Conservation (phyloP, 2,113 vertebrate genomes). For the Takifugu flavidus region DNA sequence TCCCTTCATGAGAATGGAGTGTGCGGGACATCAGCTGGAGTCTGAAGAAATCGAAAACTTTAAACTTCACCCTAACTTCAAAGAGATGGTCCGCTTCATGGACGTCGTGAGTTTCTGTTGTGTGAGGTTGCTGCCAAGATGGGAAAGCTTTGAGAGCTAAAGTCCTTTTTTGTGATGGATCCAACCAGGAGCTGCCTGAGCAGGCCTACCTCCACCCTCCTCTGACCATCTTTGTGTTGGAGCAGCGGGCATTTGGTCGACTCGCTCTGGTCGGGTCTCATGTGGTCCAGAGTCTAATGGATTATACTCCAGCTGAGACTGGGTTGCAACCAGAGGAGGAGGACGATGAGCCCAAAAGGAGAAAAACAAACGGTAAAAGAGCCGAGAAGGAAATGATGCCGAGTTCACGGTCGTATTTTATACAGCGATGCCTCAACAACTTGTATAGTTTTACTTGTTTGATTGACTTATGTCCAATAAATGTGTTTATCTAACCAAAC, state of each 20-base stretch:
- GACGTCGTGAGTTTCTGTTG: slow-evolving; percentile 79
- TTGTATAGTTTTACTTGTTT: too few species aligned
- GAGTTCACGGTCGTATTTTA: too few species aligned
- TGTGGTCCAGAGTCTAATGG: slow-evolving; percentile 82
- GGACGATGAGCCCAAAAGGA: slow-evolving; percentile 63
- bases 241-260: slow-evolving; percentile 84
- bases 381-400: neutral
- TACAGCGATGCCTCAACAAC: too few species aligned
- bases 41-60: slow-evolving; percentile 86
- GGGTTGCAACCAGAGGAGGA: slow-evolving; percentile 72
- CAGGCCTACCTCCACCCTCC: slow-evolving; percentile 90
- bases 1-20: slow-evolving; percentile 87
- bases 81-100: slow-evolving; percentile 81
- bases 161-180: slow-evolving; percentile 4
- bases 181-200: slow-evolving; percentile 85
- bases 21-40: slow-evolving; percentile 84
- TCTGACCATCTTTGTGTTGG: slow-evolving; percentile 87
- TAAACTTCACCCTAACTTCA: slow-evolving; percentile 86
- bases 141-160: too few species aligned
- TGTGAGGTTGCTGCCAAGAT: too few species aligned
- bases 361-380: slow-evolving; percentile 62
- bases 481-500: too few species aligned
- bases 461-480: too few species aligned
- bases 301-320: slow-evolving; percentile 75
- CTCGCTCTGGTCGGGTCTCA: slow-evolving; percentile 85